Percentiles rank a stretch among this genome's conserved stretches.
Evolutionary conservation across 2,113 vertebrate genomes (phyloP).

Genomic region (Scytalopus superciliaris): DNA sequence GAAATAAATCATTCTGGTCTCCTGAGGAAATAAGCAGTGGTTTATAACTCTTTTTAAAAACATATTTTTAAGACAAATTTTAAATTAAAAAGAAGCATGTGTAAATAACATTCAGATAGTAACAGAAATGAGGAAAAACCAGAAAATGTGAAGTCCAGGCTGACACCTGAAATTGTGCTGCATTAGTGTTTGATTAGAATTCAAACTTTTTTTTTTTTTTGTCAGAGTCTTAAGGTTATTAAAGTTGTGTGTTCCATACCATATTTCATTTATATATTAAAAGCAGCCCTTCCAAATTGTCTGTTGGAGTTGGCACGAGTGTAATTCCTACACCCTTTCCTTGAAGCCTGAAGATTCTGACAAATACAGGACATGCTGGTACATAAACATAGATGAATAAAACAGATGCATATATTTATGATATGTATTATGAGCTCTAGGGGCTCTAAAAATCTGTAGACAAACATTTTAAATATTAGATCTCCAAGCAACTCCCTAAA

Average conservation of each 20-base stretch:
- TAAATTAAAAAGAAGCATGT: not conserved
- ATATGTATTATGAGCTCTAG: not conserved
- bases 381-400: not conserved
- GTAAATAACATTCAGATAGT: constrained; percentile 45
- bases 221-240: not conserved
- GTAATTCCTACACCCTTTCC: not conserved
- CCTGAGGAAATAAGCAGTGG: constrained; percentile 32
- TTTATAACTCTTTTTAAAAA: constrained; percentile 19
- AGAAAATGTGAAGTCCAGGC: not conserved
- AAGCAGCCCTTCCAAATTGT: constrained; percentile 11
- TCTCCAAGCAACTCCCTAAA: not conserved
- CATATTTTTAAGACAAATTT: constrained; percentile 14
- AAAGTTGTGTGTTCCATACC: not conserved
- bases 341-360: not conserved
- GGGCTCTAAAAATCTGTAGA: not conserved
- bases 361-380: not conserved
- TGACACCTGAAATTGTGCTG: constrained; percentile 4
- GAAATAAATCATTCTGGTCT: constrained; percentile 23
- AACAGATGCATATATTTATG: not conserved
- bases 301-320: not conserved
- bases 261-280: not conserved
- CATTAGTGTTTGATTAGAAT: constrained; percentile 21
- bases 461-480: not conserved
- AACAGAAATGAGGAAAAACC: constrained; percentile 6
- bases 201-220: not conserved